Base-by-base conservation (phyloP, 2,888 invertebrate species). In the Bellardia bayeri region DNA sequence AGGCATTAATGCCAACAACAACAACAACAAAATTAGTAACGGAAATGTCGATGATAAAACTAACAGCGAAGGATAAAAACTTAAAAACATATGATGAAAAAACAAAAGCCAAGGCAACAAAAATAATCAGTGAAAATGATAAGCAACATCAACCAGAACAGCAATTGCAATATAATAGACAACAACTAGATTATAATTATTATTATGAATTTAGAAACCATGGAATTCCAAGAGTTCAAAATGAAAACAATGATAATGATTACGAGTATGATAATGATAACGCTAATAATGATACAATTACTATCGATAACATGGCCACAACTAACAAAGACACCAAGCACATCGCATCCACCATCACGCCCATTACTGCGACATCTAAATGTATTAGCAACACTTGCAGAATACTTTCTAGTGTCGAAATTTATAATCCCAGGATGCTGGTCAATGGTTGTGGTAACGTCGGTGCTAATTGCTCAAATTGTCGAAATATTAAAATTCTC, bases 401-500 rank as follows among this genome's bases (percentile, higher is more conserved):
- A 33, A 16, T 58, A 1, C 49, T 68, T 58, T 49, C 56, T n/a
- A 40, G 40, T 51, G 4, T 63, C 63, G 13, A 9, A 42, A 13
- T 16, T 63, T 45, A 64, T 6, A 74, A 64, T 63, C 2, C n/a
- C 51, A 33, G 79, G 49, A 58, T 58, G 23, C 8, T n/a, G 23
- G 37, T 42, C 33, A 82, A 86, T 72, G 79, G 86, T 71, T 85
- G 89, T 75, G 86, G 87, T 83, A 76, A 89, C 76, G 79, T 86
- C 85, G 89, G 88, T 89, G 89, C 89, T 88, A 88, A 90, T 89
- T 91, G 91, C 89, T 89, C 90, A 91, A 90, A 90, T 89, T 92
- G 91, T 92, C 92, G 91, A 92, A 92, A 91, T 90, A 91, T 91
- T 91, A 90, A 91, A 90, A 90, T 90, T 90, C 88, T 90, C 85